Evolutionary conservation across 2,797 vertebrate species (phyloP).

Genomic region (Xenentodon cancila): DNA sequence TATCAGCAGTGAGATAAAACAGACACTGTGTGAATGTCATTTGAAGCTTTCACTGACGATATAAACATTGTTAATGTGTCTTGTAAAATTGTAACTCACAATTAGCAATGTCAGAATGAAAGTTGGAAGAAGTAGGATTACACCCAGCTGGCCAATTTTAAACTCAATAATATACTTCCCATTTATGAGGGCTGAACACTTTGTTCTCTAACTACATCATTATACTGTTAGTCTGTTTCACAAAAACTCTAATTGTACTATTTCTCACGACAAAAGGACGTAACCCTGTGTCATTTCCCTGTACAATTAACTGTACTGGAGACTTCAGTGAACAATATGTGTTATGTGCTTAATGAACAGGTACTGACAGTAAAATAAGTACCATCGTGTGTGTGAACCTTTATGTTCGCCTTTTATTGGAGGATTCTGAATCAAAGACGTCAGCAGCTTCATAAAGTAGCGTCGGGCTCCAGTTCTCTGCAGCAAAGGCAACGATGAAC

Average conservation of each 20-base stretch:
- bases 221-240: conserved; percentile 6
- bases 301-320: background rate
- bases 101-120: background rate
- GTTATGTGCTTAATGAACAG: conserved; percentile 10
- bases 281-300: background rate
- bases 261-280: conserved; percentile 6
- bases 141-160: background rate
- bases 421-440: conserved; percentile 24
- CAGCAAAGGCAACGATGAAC: conserved; percentile 36
- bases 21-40: background rate
- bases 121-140: background rate
- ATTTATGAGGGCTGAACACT: background rate
- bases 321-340: conserved; percentile 5
- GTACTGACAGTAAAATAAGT: conserved; percentile 1
- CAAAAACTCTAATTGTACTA: conserved; percentile 4
- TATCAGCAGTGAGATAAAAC: conserved; percentile 30
- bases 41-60: conserved; percentile 8
- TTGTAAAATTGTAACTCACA: conserved; percentile 12
- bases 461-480: conserved; percentile 27
- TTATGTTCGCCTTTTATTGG: background rate
- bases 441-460: conserved; percentile 1
- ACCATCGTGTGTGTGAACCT: background rate
- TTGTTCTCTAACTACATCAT: conserved; percentile 7
- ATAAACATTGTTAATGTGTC: conserved; percentile 4
- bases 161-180: background rate